phyloP scores from a whole-genome alignment of 1,140 invertebrate species.

The Phthorimaea operculella region DNA sequence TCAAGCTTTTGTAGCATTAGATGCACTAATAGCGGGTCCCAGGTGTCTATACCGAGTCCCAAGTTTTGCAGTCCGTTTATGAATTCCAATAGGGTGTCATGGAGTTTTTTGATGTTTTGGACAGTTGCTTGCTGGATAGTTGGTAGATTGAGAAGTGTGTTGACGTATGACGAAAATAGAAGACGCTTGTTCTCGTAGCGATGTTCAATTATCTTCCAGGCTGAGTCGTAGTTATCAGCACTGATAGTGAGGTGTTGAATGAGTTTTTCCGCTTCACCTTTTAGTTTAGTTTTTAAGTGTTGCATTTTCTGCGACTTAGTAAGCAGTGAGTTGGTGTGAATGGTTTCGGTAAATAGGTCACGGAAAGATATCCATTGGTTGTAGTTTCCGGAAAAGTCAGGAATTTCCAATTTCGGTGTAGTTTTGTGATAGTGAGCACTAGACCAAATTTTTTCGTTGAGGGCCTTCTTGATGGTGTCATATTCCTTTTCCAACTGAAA shows the following conservation, averaged over 20 bases:
- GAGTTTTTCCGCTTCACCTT: not conserved
- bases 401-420: not conserved
- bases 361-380: not conserved
- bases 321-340: not conserved
- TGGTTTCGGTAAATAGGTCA: not conserved
- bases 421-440: not conserved
- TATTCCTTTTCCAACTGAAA: too few species aligned
- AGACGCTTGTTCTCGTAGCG: not conserved
- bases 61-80: not conserved
- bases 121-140: not conserved
- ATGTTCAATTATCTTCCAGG: not conserved
- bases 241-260: not conserved
- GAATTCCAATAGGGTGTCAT: not conserved
- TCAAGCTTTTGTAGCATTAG: conserved; percentile 1
- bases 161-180: not conserved
- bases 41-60: not conserved
- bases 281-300: not conserved
- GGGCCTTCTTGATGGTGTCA: too few species aligned
- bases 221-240: not conserved
- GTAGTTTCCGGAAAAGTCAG: not conserved
- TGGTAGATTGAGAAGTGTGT: not conserved
- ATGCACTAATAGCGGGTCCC: not conserved
- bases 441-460: not conserved
- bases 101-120: not conserved
- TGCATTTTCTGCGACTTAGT: not conserved